Evolutionary conservation across 1,140 invertebrate species (phyloP), one percentile per base, ranked within the genome.

Genomic region (Eurosta solidaginis): DNA sequence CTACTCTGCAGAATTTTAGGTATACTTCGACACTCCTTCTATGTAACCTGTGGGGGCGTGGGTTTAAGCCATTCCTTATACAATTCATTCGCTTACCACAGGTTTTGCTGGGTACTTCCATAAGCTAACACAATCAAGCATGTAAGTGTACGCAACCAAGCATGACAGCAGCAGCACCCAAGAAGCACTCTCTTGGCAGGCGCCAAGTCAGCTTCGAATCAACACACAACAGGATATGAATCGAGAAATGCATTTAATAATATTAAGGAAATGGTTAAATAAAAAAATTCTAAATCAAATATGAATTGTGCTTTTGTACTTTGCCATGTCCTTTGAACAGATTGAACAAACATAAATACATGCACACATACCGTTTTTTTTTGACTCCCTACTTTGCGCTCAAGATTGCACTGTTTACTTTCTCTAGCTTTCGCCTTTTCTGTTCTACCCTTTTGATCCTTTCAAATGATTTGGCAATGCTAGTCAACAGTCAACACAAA

Each of bases 271-370:
- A 68, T 68, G 59, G 14, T 68, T n/a, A 68, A 68, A 68, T 68
- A 40, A 36, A 40, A 68, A 68, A 22, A 59, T 59, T 29, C 59
- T 20, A 68, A 27, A 68, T 29, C 27, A 27, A 68, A 40, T 40
- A 42, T 68, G 59, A 68, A 68, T 68, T 68, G 59, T 33, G 59
- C 59, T 68, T 68, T 68, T 68, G 33, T 68, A 14, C 29, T 68
- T 68, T 68, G 59, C 59, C 59, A 40, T 68, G 59, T 42, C 59
- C 9, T 68, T 29, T 68, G 12, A 20, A 40, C 59, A 29, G 20
- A 33, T 40, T 68, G 59, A 40, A 52, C 22, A 27, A 25, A 52
- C 20, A 12, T 59, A 59, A 6, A 36, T 59, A 63, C 1, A n/a
- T 2, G 1, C 9, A 36, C 54, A 54, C 14, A 33, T n/a, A 25